Evolutionary conservation across 2,113 vertebrate species (phyloP).

Genomic region (Psephotus haematonotus): DNA sequence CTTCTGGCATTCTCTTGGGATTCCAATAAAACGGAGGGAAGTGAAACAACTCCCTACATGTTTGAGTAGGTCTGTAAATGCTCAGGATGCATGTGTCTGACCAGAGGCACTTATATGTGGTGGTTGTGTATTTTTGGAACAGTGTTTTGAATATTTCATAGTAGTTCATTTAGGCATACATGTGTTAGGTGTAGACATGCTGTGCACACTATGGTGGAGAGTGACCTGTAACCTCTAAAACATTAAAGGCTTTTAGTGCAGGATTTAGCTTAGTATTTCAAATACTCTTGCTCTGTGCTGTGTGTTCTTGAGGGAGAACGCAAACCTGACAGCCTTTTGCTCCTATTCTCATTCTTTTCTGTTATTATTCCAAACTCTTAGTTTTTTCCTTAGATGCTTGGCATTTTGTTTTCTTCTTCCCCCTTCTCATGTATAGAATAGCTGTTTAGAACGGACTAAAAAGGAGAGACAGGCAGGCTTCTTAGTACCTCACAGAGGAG

Average conservation of each 20-base stretch:
- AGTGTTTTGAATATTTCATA: slow-evolving; percentile 30
- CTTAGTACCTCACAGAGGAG: background rate
- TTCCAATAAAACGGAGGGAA: background rate
- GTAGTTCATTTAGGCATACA: background rate
- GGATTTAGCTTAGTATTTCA: background rate
- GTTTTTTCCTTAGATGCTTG: background rate
- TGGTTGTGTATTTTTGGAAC: slow-evolving; percentile 6
- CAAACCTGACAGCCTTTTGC: background rate
- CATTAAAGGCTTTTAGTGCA: background rate
- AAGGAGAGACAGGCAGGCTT: background rate
- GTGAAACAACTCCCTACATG: background rate
- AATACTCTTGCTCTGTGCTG: background rate
- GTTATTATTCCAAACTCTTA: background rate
- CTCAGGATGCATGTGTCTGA: background rate
- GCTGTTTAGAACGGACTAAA: background rate
- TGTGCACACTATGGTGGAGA: background rate
- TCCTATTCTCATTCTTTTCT: background rate
- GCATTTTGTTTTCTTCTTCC: background rate
- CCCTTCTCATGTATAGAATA: background rate
- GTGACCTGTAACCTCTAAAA: background rate
- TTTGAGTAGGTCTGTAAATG: background rate
- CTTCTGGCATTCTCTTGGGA: background rate
- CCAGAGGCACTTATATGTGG: background rate
- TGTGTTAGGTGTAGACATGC: background rate
- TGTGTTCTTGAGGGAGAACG: background rate